Percentiles rank a stretch among this genome's conserved stretches.
Evolutionary conservation across 2,888 invertebrate species (phyloP).

Genomic region (Boloria selene): DNA sequence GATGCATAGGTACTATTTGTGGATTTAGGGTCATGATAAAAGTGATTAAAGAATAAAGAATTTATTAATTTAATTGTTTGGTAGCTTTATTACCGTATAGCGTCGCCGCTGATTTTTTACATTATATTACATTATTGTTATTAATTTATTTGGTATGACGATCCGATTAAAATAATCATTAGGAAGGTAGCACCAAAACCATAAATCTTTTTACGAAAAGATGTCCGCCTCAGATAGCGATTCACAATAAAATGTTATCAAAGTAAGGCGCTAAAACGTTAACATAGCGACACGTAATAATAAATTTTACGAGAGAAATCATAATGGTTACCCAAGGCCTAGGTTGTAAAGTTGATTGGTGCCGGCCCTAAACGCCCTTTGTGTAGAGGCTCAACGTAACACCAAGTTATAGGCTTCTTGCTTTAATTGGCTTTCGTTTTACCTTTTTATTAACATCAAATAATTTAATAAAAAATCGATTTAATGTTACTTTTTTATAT

Average conservation of each 20-base stretch:
- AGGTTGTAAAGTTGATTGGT: slow-evolving; percentile 53
- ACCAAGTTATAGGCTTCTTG: slow-evolving; percentile 5
- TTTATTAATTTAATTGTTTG: too few relatives aligned
- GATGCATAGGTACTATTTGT: not conserved
- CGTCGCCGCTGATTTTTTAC: too few relatives aligned
- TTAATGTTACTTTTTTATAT: not conserved
- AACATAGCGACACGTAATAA: slow-evolving; percentile 29
- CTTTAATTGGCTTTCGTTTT: slow-evolving; percentile 19
- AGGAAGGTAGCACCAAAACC: not conserved
- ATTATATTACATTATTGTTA: too few relatives aligned
- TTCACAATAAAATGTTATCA: slow-evolving; percentile 15
- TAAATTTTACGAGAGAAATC: slow-evolving; percentile 48
- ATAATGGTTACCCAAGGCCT: slow-evolving; percentile 47
- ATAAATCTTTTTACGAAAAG: not conserved
- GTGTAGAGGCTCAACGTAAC: slow-evolving; percentile 20
- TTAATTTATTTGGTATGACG: too few relatives aligned
- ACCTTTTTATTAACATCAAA: slow-evolving; percentile 5
- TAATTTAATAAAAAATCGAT: slow-evolving; percentile 9
- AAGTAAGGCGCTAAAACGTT: slow-evolving; percentile 33
- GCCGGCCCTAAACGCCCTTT: slow-evolving; percentile 47
- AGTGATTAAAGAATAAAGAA: not conserved
- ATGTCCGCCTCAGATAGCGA: not conserved
- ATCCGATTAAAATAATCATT: slow-evolving; percentile 2
- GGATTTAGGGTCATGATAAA: not conserved
- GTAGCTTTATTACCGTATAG: too few relatives aligned